These are phyloP conservation scores for Eristalis tenax DNA, from an alignment of 2,888 invertebrate species.

Conservation along the genomic window DNA sequence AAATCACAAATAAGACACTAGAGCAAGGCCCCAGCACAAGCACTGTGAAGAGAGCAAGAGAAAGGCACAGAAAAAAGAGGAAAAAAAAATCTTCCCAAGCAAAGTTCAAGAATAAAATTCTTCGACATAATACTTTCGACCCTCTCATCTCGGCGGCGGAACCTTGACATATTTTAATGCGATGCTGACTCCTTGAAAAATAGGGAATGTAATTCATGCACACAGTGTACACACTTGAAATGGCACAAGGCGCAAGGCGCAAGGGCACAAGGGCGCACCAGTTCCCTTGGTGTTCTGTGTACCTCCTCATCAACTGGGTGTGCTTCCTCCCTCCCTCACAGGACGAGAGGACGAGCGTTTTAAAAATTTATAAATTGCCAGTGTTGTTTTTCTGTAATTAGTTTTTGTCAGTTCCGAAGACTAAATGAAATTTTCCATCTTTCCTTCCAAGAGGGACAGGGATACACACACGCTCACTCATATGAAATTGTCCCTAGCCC, in stretches of 20 bases:
- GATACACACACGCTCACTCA: not conserved
- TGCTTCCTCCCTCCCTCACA: no score
- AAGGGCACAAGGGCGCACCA: conserved; percentile 16
- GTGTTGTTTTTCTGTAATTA: conserved; percentile 65
- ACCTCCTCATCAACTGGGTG: not conserved
- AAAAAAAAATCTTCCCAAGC: not conserved
- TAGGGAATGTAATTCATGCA: conserved; percentile 63
- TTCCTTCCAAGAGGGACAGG: not conserved
- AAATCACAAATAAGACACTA: not conserved
- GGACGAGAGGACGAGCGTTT: not conserved
- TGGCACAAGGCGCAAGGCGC: conserved; percentile 42
- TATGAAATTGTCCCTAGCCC: not conserved
- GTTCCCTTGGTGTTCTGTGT: not conserved
- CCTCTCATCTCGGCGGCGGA: conserved; percentile 38
- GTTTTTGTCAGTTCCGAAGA: conserved; percentile 66
- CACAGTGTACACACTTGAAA: conserved; percentile 54
- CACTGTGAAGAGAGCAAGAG: not conserved
- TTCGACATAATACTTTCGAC: conserved; percentile 57
- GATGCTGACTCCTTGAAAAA: conserved; percentile 53
- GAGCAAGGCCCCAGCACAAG: not conserved
- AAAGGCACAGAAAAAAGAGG: conserved; percentile 16
- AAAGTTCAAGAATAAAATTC: conserved; percentile 49
- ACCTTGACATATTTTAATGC: conserved; percentile 70
- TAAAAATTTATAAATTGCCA: conserved; percentile 62
- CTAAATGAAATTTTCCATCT: conserved; percentile 49